phyloP scores from a whole-genome alignment of 2,113 vertebrate genomes.

The Gnathochromis pfefferi region DNA sequence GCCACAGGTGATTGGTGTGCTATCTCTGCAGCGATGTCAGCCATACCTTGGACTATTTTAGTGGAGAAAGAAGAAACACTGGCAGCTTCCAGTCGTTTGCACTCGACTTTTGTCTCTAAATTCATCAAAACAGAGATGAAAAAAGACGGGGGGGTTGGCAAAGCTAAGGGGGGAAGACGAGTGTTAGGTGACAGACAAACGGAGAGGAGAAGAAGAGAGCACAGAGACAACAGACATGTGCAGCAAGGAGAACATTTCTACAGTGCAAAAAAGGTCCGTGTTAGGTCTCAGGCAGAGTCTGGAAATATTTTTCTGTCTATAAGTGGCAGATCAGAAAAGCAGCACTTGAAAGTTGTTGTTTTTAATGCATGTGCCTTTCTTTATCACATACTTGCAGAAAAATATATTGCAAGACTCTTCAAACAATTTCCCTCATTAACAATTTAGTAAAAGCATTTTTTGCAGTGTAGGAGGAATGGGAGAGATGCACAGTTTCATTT shows the following conservation, averaged over 20 bases:
- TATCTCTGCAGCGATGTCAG: conserved; percentile 16
- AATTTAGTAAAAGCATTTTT: neutral
- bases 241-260: neutral
- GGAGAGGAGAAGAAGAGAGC: neutral
- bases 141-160: conserved; percentile 35
- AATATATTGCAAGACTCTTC: neutral
- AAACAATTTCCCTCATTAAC: neutral
- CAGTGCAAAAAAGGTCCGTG: neutral
- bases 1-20: conserved; percentile 8
- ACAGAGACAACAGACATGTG: neutral
- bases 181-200: conserved; percentile 21
- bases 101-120: conserved; percentile 71
- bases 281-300: neutral
- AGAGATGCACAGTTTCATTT: neutral
- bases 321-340: neutral
- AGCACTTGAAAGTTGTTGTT: neutral
- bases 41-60: conserved; percentile 55
- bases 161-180: conserved; percentile 34
- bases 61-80: conserved; percentile 72
- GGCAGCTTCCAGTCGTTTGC: conserved; percentile 70
- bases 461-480: neutral
- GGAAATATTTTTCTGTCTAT: neutral
- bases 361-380: neutral
- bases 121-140: conserved; percentile 68
- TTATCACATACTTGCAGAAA: neutral